Percentiles rank a stretch among this genome's conserved stretches.
Evolutionary conservation across 2,113 vertebrate genomes (phyloP).

Genomic region (Indicator indicator): DNA sequence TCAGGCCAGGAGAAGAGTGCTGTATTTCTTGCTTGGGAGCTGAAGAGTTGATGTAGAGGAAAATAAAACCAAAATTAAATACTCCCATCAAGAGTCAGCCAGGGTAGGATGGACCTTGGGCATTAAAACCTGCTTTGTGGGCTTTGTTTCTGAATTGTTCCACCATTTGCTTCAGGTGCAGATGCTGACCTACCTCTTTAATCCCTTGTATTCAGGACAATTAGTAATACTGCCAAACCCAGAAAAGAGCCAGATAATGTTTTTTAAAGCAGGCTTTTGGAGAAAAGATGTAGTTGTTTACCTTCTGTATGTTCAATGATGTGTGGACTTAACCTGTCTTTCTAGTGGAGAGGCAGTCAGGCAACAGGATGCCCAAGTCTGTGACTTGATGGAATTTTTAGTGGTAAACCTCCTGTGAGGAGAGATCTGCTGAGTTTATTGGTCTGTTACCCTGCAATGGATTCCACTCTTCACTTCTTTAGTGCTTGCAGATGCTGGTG

Average conservation of each 20-base stretch:
- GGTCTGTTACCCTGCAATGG: neutral
- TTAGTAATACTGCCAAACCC: neutral
- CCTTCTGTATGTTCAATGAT: neutral
- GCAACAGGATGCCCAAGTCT: neutral
- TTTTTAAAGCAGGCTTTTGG: neutral
- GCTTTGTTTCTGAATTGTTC: neutral
- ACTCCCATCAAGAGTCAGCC: neutral
- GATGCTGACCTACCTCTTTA: neutral
- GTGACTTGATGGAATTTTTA: neutral
- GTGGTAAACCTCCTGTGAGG: neutral
- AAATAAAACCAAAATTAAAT: neutral
- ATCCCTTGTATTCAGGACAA: neutral
- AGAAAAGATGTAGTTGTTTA: neutral
- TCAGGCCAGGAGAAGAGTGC: neutral
- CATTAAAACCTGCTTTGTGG: constrained; percentile 8
- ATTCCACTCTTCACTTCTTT: neutral
- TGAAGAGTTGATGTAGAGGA: neutral
- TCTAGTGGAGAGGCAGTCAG: neutral
- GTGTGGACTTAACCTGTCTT: neutral
- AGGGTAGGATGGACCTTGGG: neutral
- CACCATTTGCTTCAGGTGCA: neutral
- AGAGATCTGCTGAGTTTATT: neutral
- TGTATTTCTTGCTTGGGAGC: neutral
- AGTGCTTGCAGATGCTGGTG: neutral
- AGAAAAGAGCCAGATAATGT: neutral